A percentile compares a stretch with the other conserved stretches of the same genome.
These are phyloP conservation scores for Amphipyra tragopoginis DNA, from an alignment of 2,888 invertebrate species.

Conservation along the genomic window DNA sequence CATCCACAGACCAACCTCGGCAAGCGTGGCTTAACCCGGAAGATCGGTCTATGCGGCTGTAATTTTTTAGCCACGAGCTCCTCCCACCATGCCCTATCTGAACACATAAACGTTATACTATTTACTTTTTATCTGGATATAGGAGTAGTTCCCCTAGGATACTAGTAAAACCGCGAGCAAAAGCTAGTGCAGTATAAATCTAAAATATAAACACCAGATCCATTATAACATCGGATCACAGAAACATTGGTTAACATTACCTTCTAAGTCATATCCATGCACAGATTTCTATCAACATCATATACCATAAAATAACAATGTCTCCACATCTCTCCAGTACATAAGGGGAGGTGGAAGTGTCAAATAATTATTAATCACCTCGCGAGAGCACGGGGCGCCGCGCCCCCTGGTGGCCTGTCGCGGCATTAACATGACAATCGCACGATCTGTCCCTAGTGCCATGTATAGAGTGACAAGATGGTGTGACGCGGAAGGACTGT, in stretches of 20 bases:
- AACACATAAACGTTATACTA: too few relatives aligned
- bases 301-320: slow-evolving; percentile 33
- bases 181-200: too few relatives aligned
- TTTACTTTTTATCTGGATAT: too few relatives aligned
- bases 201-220: too few relatives aligned
- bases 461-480: slow-evolving; percentile 22
- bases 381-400: slow-evolving; percentile 49
- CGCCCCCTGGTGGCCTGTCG: slow-evolving; percentile 56
- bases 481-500: slow-evolving; percentile 15
- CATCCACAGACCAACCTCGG: too few relatives aligned
- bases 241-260: background rate
- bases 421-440: slow-evolving; percentile 71
- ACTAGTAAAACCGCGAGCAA: too few relatives aligned
- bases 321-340: slow-evolving; percentile 39
- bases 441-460: slow-evolving; percentile 58
- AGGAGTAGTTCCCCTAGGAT: too few relatives aligned
- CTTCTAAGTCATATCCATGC: background rate
- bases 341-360: slow-evolving; percentile 59
- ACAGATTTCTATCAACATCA: slow-evolving; percentile 1
- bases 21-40: too few relatives aligned
- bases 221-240: too few relatives aligned
- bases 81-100: too few relatives aligned
- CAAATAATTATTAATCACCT: slow-evolving; percentile 63
- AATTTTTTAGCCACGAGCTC: too few relatives aligned
- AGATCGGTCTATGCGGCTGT: too few relatives aligned